These are phyloP conservation scores for Fukomys damarensis DNA, from an alignment of 2,113 vertebrate species.

Conservation along the genomic window DNA sequence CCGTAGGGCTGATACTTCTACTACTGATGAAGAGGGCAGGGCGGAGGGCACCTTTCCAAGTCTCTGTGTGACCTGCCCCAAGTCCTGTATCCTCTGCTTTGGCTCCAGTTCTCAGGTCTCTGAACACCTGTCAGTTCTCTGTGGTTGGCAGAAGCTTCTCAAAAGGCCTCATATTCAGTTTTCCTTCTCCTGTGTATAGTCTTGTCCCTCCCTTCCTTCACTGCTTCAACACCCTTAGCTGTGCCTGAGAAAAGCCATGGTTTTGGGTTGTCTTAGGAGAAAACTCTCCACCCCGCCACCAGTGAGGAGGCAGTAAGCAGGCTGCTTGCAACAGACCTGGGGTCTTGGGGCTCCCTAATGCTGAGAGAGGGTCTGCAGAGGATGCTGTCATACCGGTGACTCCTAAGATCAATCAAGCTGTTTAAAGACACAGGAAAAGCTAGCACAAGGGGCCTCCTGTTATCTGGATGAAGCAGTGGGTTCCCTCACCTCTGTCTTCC, in stretches of 20 bases:
- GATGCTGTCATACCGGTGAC: neutral
- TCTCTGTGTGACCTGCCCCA: fast-evolving
- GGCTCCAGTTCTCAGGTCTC: neutral
- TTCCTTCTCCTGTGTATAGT: fast-evolving
- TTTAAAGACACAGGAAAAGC: neutral
- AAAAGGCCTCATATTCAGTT: fast-evolving
- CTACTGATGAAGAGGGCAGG: fast-evolving
- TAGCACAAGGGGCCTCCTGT: fast-evolving
- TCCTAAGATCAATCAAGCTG: neutral
- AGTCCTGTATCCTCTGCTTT: neutral
- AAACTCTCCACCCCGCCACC: fast-evolving
- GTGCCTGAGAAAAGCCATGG: neutral
- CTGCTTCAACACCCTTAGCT: neutral
- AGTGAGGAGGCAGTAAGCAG: neutral
- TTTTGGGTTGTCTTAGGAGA: neutral
- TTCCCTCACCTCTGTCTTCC: neutral
- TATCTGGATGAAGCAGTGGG: neutral
- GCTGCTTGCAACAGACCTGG: neutral
- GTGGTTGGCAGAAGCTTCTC: too few relatives aligned
- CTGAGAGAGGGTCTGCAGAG: neutral
- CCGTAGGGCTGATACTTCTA: fast-evolving
- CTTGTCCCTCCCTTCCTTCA: neutral
- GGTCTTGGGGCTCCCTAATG: neutral
- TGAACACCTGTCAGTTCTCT: fast-evolving
- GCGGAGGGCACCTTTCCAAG: neutral